Base-by-base conservation (phyloP, 2,113 vertebrate species). In the Ibidorhyncha struthersii region DNA sequence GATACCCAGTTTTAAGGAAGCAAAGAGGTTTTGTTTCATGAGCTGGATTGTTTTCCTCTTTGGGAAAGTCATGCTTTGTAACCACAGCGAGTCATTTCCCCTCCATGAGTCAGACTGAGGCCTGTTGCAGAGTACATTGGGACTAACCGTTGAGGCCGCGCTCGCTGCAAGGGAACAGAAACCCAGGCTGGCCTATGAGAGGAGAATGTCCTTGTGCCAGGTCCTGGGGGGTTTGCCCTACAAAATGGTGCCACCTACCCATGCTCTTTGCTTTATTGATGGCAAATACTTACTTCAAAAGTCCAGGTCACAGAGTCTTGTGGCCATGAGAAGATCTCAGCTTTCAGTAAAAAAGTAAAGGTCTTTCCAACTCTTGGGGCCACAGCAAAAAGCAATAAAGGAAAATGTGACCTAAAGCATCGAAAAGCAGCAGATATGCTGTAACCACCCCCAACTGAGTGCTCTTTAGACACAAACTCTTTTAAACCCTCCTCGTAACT, bases 21-120 rank as follows among this genome's bases (percentile, higher is more conserved):
- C 72, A 56, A 63, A 70, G 81, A 66, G 22, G 32, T 32, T 93
- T 73, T 73, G 38, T 69, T 73, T 70, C 59, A 26, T 2, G 11
- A 66, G 67, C 82, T 49, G 52, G 53, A n/a, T 77, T 94, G 58
- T 86, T 89, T 94, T 87, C 70, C 74, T 70, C 47, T 70, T 52
- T 43, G 74, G 74, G 74, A 87, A 85, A 93, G 85, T 58, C 89
- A 10, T 86, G 93, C 74, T 80, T 82, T 1, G 5, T 81, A 88
- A 82, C 84, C 82, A 56, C 84, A 73, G 69, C 16, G 4, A 94
- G 55, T 95, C 78, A 73, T 79, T 94, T 95, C 94, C 86, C 34
- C 74, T 89, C 81, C 38, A 1, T 93, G 94, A 96, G 50, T 94
- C 96, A 96, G 23, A 4, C 41, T 45, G 45, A 59, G 66, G 81